phyloP scores from a whole-genome alignment of 2,888 invertebrate genomes.

The Tolmerus cingulatus region DNA sequence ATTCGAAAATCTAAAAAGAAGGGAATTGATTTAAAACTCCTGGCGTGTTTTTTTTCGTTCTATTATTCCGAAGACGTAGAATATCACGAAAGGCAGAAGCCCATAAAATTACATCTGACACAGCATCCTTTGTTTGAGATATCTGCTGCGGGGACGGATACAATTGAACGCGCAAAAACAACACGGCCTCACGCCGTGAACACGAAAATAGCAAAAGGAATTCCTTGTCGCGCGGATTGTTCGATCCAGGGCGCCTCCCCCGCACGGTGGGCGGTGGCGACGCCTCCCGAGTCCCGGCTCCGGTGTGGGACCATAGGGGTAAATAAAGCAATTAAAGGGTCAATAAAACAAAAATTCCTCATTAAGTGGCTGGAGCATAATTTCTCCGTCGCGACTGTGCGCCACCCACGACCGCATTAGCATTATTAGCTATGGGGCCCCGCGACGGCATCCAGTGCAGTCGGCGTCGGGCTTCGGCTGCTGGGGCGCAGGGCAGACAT shows the following conservation, averaged over 20 bases:
- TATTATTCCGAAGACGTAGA: not conserved
- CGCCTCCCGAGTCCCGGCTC: not conserved
- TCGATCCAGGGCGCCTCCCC: not conserved
- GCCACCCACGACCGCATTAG: not conserved
- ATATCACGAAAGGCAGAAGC: not conserved
- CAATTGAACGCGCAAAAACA: not conserved
- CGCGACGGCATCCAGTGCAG: not conserved
- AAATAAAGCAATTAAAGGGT: conserved; percentile 25
- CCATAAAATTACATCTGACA: not conserved
- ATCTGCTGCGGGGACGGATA: not conserved
- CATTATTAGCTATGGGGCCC: not conserved
- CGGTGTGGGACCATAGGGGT: not conserved
- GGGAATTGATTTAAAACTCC: not conserved
- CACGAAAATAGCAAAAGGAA: not conserved
- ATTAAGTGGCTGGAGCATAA: not conserved
- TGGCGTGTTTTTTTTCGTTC: not conserved
- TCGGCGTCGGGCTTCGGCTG: not conserved
- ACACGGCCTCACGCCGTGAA: not conserved
- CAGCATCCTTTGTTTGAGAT: not conserved
- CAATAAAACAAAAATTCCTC: conserved; percentile 25
- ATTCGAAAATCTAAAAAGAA: not conserved
- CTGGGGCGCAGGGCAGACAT: not conserved
- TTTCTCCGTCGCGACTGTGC: not conserved
- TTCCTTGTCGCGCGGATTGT: not conserved
- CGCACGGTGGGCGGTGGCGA: not conserved